Evolutionary conservation across 2,113 vertebrate species (phyloP), one percentile per base, ranked within the genome.

Genomic region (Ictidomys tridecemlineatus): DNA sequence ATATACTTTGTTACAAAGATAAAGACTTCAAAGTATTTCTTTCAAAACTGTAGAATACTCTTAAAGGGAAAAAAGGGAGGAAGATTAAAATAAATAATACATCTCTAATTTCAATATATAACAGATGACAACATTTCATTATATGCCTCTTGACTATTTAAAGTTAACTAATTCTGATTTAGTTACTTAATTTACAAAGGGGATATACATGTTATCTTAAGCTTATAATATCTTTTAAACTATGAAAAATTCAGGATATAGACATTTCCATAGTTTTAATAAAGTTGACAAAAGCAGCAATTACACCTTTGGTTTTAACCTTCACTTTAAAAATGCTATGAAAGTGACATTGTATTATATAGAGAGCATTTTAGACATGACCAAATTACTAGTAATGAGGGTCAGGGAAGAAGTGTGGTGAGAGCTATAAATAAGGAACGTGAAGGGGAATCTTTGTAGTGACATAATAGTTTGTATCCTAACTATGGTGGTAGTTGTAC

Each of bases 121-220:
- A 85, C 17, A 61, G 28, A 76, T 67, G 63, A 89, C 8, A 78
- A 86, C 85, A 79, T 76, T 74, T 88, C 61, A 92, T 56, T 76
- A 78, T 22, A n/a, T 79, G 65, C 5, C 34, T 88, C 63, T 95
- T 73, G 53, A 32, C 42, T 88, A 56, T 84, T 76, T 45, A 95
- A 73, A 58, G 18, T 69, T 92, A 85, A 34, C 14, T 88, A 80
- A 85, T 84, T 93, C 85, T 85, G 48, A 79, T 79, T 74, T 48
- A 74, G 4, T 53, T 85, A 85, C 73, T 6, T 69, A 85, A 78
- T 8, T 69, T 53, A 51, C 85, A 89, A 83, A 30, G n/a, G 34
- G 37, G 94, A 95, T 72, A 90, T 42, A 10, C 56, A 91, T 26
- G 79, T 67, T 88, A 94, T 91, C 65, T 91, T 91, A 87, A 80